A percentile compares a stretch with the other conserved stretches of the same genome.
Evolutionary conservation across 1,140 invertebrate genomes (phyloP).

Genomic region (Hypothenemus hampei): DNA sequence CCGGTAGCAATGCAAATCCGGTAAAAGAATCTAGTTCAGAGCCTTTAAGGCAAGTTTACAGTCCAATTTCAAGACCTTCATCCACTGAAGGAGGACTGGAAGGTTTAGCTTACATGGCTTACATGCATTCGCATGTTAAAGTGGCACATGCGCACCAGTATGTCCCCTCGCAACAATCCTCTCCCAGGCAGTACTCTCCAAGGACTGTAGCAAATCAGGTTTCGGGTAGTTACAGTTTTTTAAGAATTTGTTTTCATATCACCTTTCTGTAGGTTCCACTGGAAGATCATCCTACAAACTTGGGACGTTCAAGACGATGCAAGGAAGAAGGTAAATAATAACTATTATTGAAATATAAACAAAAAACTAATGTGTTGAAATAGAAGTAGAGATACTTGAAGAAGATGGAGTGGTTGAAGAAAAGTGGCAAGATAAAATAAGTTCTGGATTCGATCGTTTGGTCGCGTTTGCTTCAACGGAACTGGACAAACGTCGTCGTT

Average conservation of each 20-base stretch:
- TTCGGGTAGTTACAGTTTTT: neutral
- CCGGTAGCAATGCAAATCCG: conserved; percentile 18
- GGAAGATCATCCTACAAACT: conserved; percentile 32
- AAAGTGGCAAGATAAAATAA: conserved; percentile 81
- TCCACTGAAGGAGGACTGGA: conserved; percentile 49
- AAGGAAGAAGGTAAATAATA: conserved; percentile 43
- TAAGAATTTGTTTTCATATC: conserved; percentile 18
- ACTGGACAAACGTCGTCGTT: conserved; percentile 71
- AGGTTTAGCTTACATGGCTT: conserved; percentile 53
- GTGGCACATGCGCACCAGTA: conserved; percentile 37
- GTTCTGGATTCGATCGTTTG: conserved; percentile 79
- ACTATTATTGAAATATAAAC: neutral
- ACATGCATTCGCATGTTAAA: conserved; percentile 46
- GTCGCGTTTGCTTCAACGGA: conserved; percentile 82
- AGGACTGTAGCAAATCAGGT: conserved; percentile 41
- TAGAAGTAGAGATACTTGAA: conserved; percentile 48
- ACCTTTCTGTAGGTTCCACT: conserved; percentile 6
- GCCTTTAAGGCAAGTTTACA: conserved; percentile 51
- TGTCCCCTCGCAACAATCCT: conserved; percentile 36
- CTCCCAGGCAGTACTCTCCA: conserved; percentile 36
- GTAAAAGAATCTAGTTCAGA: conserved; percentile 33
- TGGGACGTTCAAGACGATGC: conserved; percentile 37
- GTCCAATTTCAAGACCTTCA: conserved; percentile 63
- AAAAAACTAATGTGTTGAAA: neutral
- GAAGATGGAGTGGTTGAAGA: conserved; percentile 58